phyloP scores from a whole-genome alignment of 2,797 vertebrate species.

The Capromys pilorides region DNA sequence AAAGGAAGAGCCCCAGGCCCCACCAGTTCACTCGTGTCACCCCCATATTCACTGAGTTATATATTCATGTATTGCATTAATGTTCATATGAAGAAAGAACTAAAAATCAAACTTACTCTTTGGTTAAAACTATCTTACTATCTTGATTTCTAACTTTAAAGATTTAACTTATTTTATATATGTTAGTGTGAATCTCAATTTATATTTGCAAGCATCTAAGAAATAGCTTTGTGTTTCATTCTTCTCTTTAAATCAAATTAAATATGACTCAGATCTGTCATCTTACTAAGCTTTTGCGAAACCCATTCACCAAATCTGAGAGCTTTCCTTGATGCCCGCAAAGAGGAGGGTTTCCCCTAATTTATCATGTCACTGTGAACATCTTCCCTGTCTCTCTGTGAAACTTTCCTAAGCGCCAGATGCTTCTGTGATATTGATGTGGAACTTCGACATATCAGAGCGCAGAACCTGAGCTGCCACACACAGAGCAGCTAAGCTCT shows the following conservation, averaged over 20 bases:
- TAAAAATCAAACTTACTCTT: constrained; percentile 11
- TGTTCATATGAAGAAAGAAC: background rate
- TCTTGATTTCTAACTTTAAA: background rate
- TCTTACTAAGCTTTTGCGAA: background rate
- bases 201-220: background rate
- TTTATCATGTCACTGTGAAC: background rate
- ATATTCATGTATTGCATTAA: background rate
- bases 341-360: background rate
- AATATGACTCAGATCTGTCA: background rate
- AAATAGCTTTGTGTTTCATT: no score
- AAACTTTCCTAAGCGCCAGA: background rate
- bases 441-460: background rate
- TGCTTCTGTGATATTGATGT: background rate
- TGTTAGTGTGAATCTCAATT: background rate
- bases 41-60: background rate
- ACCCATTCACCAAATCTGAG: background rate
- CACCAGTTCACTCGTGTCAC: background rate
- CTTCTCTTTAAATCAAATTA: background rate
- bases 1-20: background rate
- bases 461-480: background rate
- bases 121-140: background rate
- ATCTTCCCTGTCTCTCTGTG: background rate
- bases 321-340: background rate
- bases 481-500: background rate
- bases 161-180: background rate